These are phyloP conservation scores for Pteropus alecto DNA, from an alignment of 2,113 vertebrate genomes.

Conservation along the genomic window DNA sequence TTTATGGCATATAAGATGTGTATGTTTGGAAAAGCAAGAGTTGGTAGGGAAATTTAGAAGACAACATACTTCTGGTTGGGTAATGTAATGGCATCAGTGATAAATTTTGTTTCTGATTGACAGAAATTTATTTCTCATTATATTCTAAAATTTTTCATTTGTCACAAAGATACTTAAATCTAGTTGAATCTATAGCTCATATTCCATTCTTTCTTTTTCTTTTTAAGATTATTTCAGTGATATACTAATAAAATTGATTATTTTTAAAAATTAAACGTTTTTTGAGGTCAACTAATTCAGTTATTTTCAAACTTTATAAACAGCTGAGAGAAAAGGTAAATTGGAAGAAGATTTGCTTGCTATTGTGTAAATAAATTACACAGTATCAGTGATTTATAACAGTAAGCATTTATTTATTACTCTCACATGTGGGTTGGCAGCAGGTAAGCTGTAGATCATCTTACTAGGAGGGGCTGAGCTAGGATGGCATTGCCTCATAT, in stretches of 20 bases:
- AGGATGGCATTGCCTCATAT: not conserved
- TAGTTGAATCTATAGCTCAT: not conserved
- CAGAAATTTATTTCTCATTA: not conserved
- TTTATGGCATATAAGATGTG: not conserved
- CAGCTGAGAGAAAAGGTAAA: not conserved
- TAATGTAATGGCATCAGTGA: not conserved
- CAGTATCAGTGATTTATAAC: not conserved
- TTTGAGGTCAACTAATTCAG: not conserved
- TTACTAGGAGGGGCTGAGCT: not conserved
- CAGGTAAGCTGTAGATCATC: not conserved
- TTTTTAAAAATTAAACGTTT: not conserved
- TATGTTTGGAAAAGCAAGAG: not conserved
- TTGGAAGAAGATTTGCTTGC: not conserved
- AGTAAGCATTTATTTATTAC: not conserved
- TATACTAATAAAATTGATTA: not conserved
- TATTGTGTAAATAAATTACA: not conserved
- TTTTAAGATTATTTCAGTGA: not conserved
- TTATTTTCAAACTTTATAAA: not conserved
- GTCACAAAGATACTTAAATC: not conserved
- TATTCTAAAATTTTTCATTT: not conserved
- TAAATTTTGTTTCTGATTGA: not conserved
- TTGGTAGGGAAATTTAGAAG: not conserved
- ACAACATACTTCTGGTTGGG: not conserved
- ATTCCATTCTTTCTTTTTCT: not conserved
- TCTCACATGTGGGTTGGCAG: not conserved